Evolutionary conservation across 2,888 invertebrate genomes (phyloP).

Genomic region (Diplolepis rosae): DNA sequence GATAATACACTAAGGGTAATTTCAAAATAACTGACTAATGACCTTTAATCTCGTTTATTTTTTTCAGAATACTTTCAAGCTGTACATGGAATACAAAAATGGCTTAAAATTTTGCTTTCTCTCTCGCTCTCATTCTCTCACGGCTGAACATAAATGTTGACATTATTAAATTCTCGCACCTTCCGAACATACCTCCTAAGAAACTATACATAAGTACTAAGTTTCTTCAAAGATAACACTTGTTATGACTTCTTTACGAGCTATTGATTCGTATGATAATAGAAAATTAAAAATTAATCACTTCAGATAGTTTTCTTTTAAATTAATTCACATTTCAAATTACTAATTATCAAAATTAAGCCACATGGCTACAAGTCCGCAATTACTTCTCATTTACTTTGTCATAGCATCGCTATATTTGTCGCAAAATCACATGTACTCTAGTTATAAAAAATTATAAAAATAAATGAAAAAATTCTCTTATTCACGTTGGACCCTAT

Average conservation of each 20-base stretch:
- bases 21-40: conserved; percentile 69
- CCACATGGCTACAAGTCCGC: neutral
- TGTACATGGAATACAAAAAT: conserved; percentile 66
- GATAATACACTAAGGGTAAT: conserved; percentile 42
- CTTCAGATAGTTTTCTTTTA: neutral
- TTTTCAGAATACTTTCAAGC: conserved; percentile 60
- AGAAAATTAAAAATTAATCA: neutral
- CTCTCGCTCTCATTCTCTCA: conserved; percentile 55
- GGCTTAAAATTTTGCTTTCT: conserved; percentile 46
- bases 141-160: conserved; percentile 34
- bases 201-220: conserved; percentile 24
- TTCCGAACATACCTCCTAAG: conserved; percentile 17
- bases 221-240: neutral
- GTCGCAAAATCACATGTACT: conserved; percentile 8
- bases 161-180: conserved; percentile 17
- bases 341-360: neutral
- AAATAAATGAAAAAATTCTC: neutral
- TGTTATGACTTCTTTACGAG: neutral
- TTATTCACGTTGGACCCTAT: too few species aligned
- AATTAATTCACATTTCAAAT: neutral
- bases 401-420: neutral
- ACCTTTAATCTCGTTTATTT: conserved; percentile 70
- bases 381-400: neutral
- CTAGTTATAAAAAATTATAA: neutral
- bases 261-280: neutral